Conservation (phyloP, 2,888 invertebrate genomes). For the Chalcis sispes region DNA sequence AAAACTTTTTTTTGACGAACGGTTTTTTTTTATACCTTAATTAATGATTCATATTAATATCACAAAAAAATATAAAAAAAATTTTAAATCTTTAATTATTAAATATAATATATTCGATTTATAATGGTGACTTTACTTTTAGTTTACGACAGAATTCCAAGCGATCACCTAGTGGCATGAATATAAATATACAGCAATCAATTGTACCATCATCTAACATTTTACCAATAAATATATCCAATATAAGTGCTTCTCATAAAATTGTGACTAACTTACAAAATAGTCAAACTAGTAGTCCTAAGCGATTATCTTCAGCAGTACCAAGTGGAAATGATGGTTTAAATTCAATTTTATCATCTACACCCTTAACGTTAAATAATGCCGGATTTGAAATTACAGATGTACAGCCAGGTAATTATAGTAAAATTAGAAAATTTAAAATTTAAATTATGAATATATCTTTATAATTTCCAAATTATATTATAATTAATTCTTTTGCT, state of each 20-base stretch:
- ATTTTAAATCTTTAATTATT: not conserved
- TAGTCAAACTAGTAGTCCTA: constrained; percentile 66
- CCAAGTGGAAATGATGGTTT: constrained; percentile 68
- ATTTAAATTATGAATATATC: too few relatives aligned
- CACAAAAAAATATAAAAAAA: too few relatives aligned
- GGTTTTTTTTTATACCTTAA: too few relatives aligned
- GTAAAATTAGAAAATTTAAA: too few relatives aligned
- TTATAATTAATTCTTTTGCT: too few relatives aligned
- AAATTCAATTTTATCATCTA: constrained; percentile 16
- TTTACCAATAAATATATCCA: constrained; percentile 70
- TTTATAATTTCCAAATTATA: too few relatives aligned
- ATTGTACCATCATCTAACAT: constrained; percentile 69
- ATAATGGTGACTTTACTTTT: too few relatives aligned
- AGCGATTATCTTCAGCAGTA: constrained; percentile 65
- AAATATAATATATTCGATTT: not conserved
- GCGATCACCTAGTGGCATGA: constrained; percentile 71
- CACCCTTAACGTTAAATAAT: constrained; percentile 65
- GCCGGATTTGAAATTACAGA: constrained; percentile 72
- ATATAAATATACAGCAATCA: constrained; percentile 70
- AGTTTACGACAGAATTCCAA: constrained; percentile 71
- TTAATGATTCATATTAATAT: too few relatives aligned
- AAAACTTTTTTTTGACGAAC: too few relatives aligned
- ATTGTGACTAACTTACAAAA: constrained; percentile 68
- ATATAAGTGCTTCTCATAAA: constrained; percentile 69
- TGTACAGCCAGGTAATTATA: constrained; percentile 71